Evolutionary conservation across 2,888 invertebrate genomes (phyloP).

Genomic region (Emmelina monodactyla): DNA sequence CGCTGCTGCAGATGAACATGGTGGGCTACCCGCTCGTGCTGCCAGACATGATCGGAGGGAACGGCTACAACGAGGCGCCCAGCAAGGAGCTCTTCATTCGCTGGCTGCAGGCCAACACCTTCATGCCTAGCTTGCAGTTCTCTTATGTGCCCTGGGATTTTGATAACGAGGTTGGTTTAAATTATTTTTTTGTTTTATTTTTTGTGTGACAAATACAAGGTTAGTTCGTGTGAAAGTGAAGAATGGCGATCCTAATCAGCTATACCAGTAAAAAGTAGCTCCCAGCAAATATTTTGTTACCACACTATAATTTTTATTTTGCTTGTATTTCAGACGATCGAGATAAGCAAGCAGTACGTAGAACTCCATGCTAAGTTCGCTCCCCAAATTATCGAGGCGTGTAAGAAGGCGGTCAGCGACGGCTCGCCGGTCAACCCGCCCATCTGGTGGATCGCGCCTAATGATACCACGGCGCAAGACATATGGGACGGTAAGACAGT

Average conservation of each 20-base stretch:
- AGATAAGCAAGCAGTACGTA: conserved; percentile 63
- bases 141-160: conserved; percentile 83
- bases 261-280: too few relatives aligned
- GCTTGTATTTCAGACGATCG: conserved; percentile 62
- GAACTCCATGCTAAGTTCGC: conserved; percentile 63
- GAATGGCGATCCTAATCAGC: too few relatives aligned
- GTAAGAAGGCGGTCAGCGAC: conserved; percentile 44
- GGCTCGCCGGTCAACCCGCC: conserved; percentile 75
- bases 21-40: conserved; percentile 76
- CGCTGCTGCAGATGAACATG: conserved; percentile 68
- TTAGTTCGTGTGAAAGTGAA: too few relatives aligned
- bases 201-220: too few relatives aligned
- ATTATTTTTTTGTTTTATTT: too few relatives aligned
- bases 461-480: conserved; percentile 54
- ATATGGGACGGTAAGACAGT: conserved; percentile 38
- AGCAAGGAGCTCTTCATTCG: conserved; percentile 73
- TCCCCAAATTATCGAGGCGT: conserved; percentile 57
- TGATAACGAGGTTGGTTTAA: conserved; percentile 67
- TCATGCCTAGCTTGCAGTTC: conserved; percentile 82
- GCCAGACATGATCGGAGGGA: conserved; percentile 80
- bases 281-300: too few relatives aligned
- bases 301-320: too few relatives aligned
- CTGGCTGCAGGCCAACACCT: conserved; percentile 78
- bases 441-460: conserved; percentile 78
- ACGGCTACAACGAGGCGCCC: conserved; percentile 55